Evolutionary conservation across 1,140 invertebrate genomes (phyloP).

Genomic region (Hestina assimilis): DNA sequence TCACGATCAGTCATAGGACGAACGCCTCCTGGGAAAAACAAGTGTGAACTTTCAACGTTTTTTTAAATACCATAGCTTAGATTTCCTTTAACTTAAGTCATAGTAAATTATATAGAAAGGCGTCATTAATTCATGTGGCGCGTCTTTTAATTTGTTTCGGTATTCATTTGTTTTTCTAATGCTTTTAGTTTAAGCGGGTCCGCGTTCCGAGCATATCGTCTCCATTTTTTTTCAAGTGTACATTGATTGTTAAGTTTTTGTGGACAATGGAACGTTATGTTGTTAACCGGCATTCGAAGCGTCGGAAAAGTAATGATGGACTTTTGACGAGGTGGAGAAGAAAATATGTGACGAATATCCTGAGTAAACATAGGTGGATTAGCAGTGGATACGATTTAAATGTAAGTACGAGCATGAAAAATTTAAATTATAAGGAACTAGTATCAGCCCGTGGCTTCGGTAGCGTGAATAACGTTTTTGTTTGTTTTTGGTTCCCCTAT

Average conservation of each 20-base stretch:
- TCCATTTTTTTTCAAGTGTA: slow-evolving; percentile 29
- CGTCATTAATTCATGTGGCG: slow-evolving; percentile 57
- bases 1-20: slow-evolving; percentile 58
- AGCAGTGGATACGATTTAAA: slow-evolving; percentile 65
- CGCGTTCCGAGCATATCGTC: slow-evolving; percentile 47
- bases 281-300: slow-evolving; percentile 62
- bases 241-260: slow-evolving; percentile 20
- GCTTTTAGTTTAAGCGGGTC: slow-evolving; percentile 60
- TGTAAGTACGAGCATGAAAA: no score
- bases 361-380: slow-evolving; percentile 56
- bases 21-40: slow-evolving; percentile 34
- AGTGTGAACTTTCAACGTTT: slow-evolving; percentile 30
- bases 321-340: slow-evolving; percentile 58
- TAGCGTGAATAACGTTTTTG: background rate
- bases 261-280: slow-evolving; percentile 61
- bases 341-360: slow-evolving; percentile 51
- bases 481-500: no score
- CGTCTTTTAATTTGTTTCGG: slow-evolving; percentile 59
- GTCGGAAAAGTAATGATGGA: slow-evolving; percentile 55
- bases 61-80: slow-evolving; percentile 21
- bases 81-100: slow-evolving; percentile 42
- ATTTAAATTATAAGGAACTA: background rate
- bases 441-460: background rate
- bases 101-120: slow-evolving; percentile 38
- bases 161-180: slow-evolving; percentile 49